Conservation (phyloP, 2,888 invertebrate genomes). For the Napeogenes inachia region DNA sequence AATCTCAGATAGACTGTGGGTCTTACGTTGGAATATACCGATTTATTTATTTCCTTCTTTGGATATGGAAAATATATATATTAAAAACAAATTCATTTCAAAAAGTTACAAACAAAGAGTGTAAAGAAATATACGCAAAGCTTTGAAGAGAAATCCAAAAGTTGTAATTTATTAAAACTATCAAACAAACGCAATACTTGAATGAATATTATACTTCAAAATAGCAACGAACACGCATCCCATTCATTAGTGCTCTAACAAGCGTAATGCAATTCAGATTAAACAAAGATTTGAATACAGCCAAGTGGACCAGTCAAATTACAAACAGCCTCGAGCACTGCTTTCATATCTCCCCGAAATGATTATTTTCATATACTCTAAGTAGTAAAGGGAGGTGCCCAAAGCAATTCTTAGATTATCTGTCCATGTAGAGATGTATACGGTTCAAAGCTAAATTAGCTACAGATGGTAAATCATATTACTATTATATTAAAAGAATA, state of each 20-base stretch:
- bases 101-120: too few species aligned
- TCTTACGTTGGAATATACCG: not conserved
- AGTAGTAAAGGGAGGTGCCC: conserved; percentile 55
- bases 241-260: conserved; percentile 30
- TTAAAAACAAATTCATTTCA: too few species aligned
- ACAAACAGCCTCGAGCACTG: conserved; percentile 48
- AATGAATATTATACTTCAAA: conserved; percentile 5
- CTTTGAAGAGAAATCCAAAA: not conserved
- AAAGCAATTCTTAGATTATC: conserved; percentile 37
- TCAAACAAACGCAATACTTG: not conserved
- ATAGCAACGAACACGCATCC: conserved; percentile 1
- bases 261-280: conserved; percentile 49
- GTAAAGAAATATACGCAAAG: not conserved
- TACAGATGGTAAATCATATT: too few species aligned
- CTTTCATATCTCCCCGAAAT: conserved; percentile 66
- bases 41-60: too few species aligned
- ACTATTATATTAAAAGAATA: not conserved
- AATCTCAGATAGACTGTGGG: conserved; percentile 1
- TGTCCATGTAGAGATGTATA: not conserved
- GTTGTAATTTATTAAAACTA: not conserved
- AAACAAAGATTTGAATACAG: conserved; percentile 52
- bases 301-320: conserved; percentile 50
- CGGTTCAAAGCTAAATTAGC: not conserved
- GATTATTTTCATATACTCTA: conserved; percentile 57
- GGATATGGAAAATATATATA: too few species aligned